Base-by-base conservation (phyloP, 92 coral and sea anemone species). In the Parazoanthus swiftii region DNA sequence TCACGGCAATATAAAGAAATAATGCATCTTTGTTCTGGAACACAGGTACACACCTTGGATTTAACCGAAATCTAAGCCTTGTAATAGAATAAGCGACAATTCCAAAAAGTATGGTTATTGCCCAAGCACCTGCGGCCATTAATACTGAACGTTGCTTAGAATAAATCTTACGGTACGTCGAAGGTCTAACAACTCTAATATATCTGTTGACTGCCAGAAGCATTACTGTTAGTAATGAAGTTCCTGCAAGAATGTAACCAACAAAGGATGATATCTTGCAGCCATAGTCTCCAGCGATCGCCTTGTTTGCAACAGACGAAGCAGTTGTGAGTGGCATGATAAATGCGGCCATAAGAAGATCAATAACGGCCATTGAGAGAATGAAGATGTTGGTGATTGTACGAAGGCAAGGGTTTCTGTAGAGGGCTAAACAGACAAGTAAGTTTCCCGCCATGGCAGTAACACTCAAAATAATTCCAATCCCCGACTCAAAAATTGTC, bases 321-420 rank as follows among this genome's bases (percentile, higher is more conserved):
- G 75, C 75, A 21, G 75, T 70, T 70, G 75, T 70, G 9, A 70
- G 14, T 1, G 75, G 75, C 75, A 70, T 70, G 13, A 70, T 70
- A 10, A 70, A 23, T 9, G 33, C 0, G 0, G 75, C 75, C 36
- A 71, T 38, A 11, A 71, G 37, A n/a, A 71, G 33, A 71, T 71
- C 75, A 9, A 11, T 71, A 38, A 33, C 8, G 15, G 75, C 75
- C 75, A 71, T 16, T 33, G 75, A 71, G 37, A 23, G 36, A 5
- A 71, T 33, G 75, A 71, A 71, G 5, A 71, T 71, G 35, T 71
- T 71, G 10, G 75, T 71, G 33, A 71, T 71, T 71, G 75, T 71
- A 25, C 75, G 75, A 25, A 71, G 75, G 37, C 13, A 71, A 71
- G 75, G 75, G 21, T 25, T 71, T 71, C 37, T 71, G 37, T 21